phyloP scores from a whole-genome alignment of 2,797 vertebrate species.

The Mycteria americana region DNA sequence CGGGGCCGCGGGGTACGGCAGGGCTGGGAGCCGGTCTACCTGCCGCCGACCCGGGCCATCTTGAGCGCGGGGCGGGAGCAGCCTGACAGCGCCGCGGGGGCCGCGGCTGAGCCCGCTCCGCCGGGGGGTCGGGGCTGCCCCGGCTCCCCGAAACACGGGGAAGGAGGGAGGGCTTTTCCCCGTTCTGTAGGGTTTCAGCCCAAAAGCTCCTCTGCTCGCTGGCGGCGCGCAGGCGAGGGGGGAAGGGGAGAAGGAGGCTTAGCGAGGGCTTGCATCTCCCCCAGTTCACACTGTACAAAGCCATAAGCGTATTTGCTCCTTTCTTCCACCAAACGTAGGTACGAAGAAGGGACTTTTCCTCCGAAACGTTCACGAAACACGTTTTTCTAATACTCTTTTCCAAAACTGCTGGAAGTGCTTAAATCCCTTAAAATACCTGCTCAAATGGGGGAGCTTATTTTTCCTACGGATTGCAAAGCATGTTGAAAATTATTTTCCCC shows the following conservation, averaged over 20 bases:
- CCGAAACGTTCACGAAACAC: fast-evolving
- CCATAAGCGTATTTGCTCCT: neutral
- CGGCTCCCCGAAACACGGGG: neutral
- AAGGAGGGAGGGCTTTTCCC: fast-evolving
- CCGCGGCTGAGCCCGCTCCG: neutral
- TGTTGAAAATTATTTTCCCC: neutral
- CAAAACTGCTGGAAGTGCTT: neutral
- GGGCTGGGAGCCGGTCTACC: neutral
- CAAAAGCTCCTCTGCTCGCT: neutral
- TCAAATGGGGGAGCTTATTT: neutral
- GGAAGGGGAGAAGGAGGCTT: neutral
- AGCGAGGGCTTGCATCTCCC: neutral
- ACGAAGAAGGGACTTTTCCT: neutral
- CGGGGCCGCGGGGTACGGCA: neutral
- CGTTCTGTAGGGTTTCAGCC: neutral
- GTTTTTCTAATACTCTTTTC: neutral
- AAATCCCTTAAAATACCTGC: neutral
- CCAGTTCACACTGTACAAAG: neutral
- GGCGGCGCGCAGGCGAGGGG: neutral
- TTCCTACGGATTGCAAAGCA: neutral
- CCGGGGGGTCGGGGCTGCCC: neutral
- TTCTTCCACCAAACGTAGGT: neutral
- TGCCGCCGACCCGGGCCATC: neutral
- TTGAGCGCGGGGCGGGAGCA: neutral
- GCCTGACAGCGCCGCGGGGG: neutral